Evolutionary conservation across 2,888 invertebrate genomes (phyloP), one percentile per base, ranked within the genome.

Genomic region (Hoplodrina blanda): DNA sequence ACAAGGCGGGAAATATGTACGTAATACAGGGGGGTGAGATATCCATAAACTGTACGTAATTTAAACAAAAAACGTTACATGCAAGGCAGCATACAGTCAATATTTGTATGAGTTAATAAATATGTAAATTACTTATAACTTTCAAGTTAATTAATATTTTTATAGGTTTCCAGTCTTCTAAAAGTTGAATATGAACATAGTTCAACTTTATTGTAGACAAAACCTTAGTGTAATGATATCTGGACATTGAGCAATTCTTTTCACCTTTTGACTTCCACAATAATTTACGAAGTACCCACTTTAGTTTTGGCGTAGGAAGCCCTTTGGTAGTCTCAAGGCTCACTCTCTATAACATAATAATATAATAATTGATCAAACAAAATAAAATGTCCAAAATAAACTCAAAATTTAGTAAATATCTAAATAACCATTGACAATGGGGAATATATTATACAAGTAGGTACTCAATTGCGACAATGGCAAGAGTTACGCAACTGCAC

Each of bases 1-100:
- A 92, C 88, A 91, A 88, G 88, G 94, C 90, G 84, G 82, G 85
- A 92, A 25, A 87, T 78, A 89, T 84, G 88, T 89, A 88, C 90
- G 88, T 85, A 85, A 81, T 81, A 83, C 92, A 92, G 91, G 90
- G 82, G 76, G 83, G 61, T 79, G 63, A 59, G 69, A 61, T 81
- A 85, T 84, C 79, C 77, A 87, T 81, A 82, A 87, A 85, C 80
- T 81, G 81, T 83, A 82, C 76, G 76, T 78, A 49, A 56, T 59
- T 57, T 61, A 25, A 62, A 56, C 6, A 46, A 44, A 59, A 41
- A 60, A 66, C 33, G 7, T n/a, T 25, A n/a, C 61, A 54, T 76
- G 53, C 20, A 63, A 52, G 30, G 4, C 2, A 65, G 59, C 41
- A 72, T 76, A 67, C 8, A 17, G 10, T 15, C 19, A 62, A 50